A percentile compares a stretch with the other conserved stretches of the same genome.
These are phyloP conservation scores for Lysandra coridon DNA, from an alignment of 2,888 invertebrate genomes.

Conservation along the genomic window DNA sequence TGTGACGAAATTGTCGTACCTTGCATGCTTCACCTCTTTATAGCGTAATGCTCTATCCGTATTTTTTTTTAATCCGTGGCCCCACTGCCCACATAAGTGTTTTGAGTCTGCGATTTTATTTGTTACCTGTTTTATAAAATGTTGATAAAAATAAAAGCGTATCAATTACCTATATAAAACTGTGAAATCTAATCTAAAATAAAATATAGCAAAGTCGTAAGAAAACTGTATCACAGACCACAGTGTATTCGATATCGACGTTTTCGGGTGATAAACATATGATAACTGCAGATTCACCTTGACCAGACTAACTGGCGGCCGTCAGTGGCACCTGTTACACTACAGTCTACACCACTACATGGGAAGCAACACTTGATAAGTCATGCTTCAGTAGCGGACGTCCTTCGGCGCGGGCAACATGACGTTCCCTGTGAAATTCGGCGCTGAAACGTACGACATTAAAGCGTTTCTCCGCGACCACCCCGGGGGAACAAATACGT, in stretches of 20 bases:
- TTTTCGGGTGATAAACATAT: slow-evolving; percentile 16
- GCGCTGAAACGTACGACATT: slow-evolving; percentile 82
- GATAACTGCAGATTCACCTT: slow-evolving; percentile 22
- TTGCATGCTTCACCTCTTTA: no score
- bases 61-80: no score
- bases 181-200: background rate
- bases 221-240: background rate
- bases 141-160: no score
- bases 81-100: no score
- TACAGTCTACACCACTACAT: slow-evolving; percentile 37
- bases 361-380: slow-evolving; percentile 40
- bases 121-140: no score
- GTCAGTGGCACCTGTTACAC: slow-evolving; percentile 38
- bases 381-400: slow-evolving; percentile 43
- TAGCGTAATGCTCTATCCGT: no score
- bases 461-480: slow-evolving; percentile 84
- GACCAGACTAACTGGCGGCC: slow-evolving; percentile 1
- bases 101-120: no score
- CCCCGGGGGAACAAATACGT: slow-evolving; percentile 86
- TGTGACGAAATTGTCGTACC: no score
- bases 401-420: slow-evolving; percentile 44
- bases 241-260: background rate
- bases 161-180: background rate
- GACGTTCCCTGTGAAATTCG: slow-evolving; percentile 64
- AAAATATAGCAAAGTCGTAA: background rate